A percentile compares a stretch with the other conserved stretches of the same genome.
These are phyloP conservation scores for Dicentrarchus labrax DNA, from an alignment of 2,113 vertebrate genomes.

Conservation along the genomic window DNA sequence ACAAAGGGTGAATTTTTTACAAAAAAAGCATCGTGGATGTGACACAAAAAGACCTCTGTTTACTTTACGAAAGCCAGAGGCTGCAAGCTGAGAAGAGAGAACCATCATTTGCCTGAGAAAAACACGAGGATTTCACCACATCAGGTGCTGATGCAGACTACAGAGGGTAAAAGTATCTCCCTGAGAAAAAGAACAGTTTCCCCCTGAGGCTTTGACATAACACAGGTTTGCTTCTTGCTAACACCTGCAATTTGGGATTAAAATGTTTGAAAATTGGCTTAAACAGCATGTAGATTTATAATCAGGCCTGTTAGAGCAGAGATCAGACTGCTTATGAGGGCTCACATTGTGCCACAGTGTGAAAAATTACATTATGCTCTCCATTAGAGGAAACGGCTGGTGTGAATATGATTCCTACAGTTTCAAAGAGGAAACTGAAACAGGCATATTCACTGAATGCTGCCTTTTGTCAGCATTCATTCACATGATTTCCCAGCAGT, in stretches of 20 bases:
- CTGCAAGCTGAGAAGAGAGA: conserved; percentile 47
- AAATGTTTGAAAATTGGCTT: not conserved
- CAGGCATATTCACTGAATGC: conserved; percentile 45
- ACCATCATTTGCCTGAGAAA: conserved; percentile 31
- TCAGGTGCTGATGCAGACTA: conserved; percentile 58
- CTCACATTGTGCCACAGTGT: not conserved
- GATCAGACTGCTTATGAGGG: not conserved
- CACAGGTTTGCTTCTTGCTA: conserved; percentile 40
- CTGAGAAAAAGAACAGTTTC: conserved; percentile 56
- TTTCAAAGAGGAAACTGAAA: conserved; percentile 12
- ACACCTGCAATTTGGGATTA: conserved; percentile 50
- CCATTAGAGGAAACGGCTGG: not conserved
- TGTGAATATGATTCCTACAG: not conserved
- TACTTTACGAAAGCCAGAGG: conserved; percentile 46
- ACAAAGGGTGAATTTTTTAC: conserved; percentile 62
- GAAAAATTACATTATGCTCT: conserved; percentile 19
- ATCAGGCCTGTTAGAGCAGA: not conserved
- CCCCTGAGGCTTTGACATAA: conserved; percentile 50
- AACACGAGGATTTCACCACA: conserved; percentile 73
- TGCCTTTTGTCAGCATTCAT: conserved; percentile 55
- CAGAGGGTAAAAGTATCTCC: conserved; percentile 42
- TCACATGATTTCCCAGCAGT: conserved; percentile 64
- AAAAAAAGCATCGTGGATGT: conserved; percentile 44
- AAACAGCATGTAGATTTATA: conserved; percentile 17
- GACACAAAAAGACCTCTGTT: conserved; percentile 76